Evolutionary conservation across 2,797 vertebrate species (phyloP), one percentile per base, ranked within the genome.

Genomic region (Momotus momota): DNA sequence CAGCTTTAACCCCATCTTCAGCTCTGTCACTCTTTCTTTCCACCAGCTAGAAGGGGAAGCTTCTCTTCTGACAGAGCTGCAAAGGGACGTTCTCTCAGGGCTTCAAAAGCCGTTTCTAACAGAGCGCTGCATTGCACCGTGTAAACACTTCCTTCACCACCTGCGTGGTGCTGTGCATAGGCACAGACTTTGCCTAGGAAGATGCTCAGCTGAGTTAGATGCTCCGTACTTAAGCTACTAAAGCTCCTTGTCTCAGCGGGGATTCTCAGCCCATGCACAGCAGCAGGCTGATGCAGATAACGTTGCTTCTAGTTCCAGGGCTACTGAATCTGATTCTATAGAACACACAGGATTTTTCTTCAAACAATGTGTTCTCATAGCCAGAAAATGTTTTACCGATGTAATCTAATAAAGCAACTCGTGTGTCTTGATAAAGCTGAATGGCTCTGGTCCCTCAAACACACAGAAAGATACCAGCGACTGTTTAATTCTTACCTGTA

Each of bases 151-250:
- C 16, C 70, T 57, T 51, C 33, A 29, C 3, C 65, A 41, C 7
- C 5, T 1, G 14, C 2, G 0, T 1, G 55, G 65, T 25, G 72
- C 52, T 45, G 64, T n/a, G 43, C 13, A 25, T 0, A 41, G 49
- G 43, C 1, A 43, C 70, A 61, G 20, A 54, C 49, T 71, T 64
- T 31, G 74, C 60, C 55, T 27, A 22, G 35, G 26, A 79, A 45
- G 74, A 52, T 0, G 3, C 45, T 48, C 15, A 41, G 38, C 23
- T 9, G 38, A 55, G 46, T 4, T 35, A 38, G 69, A 55, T 2
- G 6, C 41, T 55, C 51, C 16, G n/a, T 17, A 40, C 55, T 55
- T 8, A 7, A 5, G 15, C 61, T 81, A 55, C 41, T 31, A 17
- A 70, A 92, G 71, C 67, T 60, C 52, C 0, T 0, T 25, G 55